Conservation (phyloP, 2,888 invertebrate genomes). For the Tetheella fluctuosa region DNA sequence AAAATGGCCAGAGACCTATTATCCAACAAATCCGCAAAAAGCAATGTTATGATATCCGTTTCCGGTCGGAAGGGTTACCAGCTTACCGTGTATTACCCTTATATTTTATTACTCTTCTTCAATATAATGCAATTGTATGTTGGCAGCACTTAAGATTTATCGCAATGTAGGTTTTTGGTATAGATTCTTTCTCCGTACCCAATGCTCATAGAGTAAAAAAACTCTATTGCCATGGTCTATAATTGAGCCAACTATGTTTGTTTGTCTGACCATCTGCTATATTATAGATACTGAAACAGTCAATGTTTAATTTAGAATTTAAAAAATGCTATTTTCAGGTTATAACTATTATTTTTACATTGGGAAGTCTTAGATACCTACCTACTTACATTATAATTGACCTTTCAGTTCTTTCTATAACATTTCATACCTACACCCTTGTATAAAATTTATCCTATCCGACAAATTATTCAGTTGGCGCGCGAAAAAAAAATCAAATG, state of each 20-base stretch:
- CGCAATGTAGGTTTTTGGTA: not conserved
- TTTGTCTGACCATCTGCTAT: no score
- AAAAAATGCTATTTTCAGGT: no score
- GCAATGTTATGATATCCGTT: constrained; percentile 59
- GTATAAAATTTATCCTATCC: constrained; percentile 61
- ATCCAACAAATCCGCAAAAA: constrained; percentile 47
- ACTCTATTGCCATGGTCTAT: no score
- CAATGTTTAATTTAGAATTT: no score
- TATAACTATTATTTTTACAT: not conserved
- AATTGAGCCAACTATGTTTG: no score
- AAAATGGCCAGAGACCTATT: constrained; percentile 34
- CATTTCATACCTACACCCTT: constrained; percentile 49
- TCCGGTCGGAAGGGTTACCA: constrained; percentile 53
- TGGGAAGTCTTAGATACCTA: not conserved
- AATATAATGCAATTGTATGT: constrained; percentile 33
- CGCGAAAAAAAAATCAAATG: constrained; percentile 77
- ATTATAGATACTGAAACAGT: no score
- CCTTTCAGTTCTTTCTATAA: constrained; percentile 46
- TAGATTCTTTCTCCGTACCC: no score
- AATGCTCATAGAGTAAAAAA: no score
- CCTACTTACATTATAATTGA: constrained; percentile 19
- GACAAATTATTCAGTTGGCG: constrained; percentile 71
- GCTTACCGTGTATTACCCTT: constrained; percentile 54
- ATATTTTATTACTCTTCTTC: constrained; percentile 45
- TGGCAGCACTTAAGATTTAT: constrained; percentile 37